A percentile compares a stretch with the other conserved stretches of the same genome.
These are phyloP conservation scores for Cololabis saira DNA, from an alignment of 2,113 vertebrate species.

Conservation along the genomic window DNA sequence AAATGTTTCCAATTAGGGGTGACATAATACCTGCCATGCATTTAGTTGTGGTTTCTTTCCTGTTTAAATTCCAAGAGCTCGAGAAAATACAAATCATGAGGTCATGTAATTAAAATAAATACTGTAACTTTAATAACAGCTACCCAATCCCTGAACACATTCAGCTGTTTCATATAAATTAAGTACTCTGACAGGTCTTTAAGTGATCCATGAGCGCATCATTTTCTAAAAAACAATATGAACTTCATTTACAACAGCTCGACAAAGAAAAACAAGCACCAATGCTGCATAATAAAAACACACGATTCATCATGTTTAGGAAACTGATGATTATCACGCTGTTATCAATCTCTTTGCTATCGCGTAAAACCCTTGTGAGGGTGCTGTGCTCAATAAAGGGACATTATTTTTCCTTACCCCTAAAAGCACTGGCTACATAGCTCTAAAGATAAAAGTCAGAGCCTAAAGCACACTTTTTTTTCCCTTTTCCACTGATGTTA, in stretches of 20 bases:
- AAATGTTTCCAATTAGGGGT: constrained; percentile 73
- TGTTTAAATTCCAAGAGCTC: too few species aligned
- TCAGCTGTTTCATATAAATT: too few species aligned
- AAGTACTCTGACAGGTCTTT: too few species aligned
- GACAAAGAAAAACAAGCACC: constrained; percentile 21
- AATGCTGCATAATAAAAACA: constrained; percentile 28
- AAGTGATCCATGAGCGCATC: neutral
- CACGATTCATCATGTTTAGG: constrained; percentile 37
- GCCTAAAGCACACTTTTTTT: too few species aligned
- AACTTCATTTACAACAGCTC: neutral
- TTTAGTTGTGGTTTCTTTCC: too few species aligned
- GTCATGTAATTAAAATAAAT: too few species aligned
- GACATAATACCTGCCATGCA: constrained; percentile 41
- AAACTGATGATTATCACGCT: constrained; percentile 38
- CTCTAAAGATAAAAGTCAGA: too few species aligned
- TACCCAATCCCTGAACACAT: too few species aligned
- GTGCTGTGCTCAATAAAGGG: constrained; percentile 11
- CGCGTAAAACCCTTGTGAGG: constrained; percentile 6
- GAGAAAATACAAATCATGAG: too few species aligned
- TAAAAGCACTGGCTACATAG: too few species aligned
- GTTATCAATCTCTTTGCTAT: constrained; percentile 25
- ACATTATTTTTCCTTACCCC: constrained; percentile 7
- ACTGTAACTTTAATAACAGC: too few species aligned
- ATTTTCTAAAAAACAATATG: neutral
- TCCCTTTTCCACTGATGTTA: too few species aligned